Base-by-base conservation (phyloP, 2,797 vertebrate genomes). In the Myotis daubentonii region DNA sequence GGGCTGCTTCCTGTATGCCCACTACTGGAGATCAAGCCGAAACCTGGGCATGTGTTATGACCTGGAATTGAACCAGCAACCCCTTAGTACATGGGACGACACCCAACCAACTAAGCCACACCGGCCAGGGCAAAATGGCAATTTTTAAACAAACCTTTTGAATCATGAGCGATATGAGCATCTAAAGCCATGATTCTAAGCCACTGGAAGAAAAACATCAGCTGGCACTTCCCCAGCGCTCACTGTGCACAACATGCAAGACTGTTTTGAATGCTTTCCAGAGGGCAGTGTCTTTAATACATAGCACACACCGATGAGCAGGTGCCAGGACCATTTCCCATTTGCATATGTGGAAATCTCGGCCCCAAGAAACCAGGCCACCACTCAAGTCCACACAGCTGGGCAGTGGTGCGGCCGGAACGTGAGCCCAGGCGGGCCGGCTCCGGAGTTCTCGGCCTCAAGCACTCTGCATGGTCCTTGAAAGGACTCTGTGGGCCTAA, bases 301-400 rank as follows among this genome's bases (percentile, higher is more conserved):
- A 62, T 2, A 38, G 19, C 36, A 22, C 30, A 44, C 0, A 47
- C 2, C 51, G 3, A 30, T 0, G 16, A 22, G 44, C 36, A 6
- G 49, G 79, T 4, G 66, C 51, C 7, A 12, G 8, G 8, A 6
- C 8, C 6, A 0, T 19, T 28, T 41, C 19, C 10, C 3, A 7
- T 12, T 19, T 3, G 41, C 30, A 23, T 3, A 5, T 0, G 36
- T 0, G 16, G 68, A 68, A 36, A 44, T 19, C 2, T 0, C 0
- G 0, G 15, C 30, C 5, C 82, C 55, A 0, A 47, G 30, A 28
- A 9, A 22, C 4, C 49, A 10, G 3, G 38, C 28, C 1, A 0
- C 44, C 9, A 2, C 65, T 16, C 38, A 13, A 5, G 66, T 19
- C 65, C 65, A 23, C n/a, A 6, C 2, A 19, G 47, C 6, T 1